Base-by-base conservation (phyloP, 2,888 invertebrate species). In the Drosophila subquinaria region DNA sequence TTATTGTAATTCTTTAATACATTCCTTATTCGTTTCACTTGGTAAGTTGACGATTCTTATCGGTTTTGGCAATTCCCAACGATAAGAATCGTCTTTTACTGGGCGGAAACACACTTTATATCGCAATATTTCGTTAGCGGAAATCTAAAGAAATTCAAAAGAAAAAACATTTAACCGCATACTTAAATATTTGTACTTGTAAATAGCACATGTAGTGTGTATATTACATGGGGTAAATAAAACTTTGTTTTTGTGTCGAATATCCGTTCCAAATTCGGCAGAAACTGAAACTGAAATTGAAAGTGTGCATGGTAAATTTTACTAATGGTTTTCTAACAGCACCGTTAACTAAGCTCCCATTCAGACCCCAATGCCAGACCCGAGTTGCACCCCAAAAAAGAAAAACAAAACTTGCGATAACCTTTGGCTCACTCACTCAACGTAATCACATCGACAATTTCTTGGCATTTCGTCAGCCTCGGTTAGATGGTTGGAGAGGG, bases 401-500 rank as follows among this genome's bases (percentile, higher is more conserved):
- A 5, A 30, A 23, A 38, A 20, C 0, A 42, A 10, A 40, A 50
- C 38, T 51, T 47, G 50, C 70, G 71, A 87, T 87, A 87, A 81
- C 81, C 84, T 78, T 80, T 82, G 78, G 65, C 82, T 30, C 57
- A 72, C 56, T 71, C 79, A 77, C 66, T 76, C 67, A 62, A 63
- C 59, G 77, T 82, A 88, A 83, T 88, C 88, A 81, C 72, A 83
- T 88, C 77, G 75, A 83, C 71, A 72, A 85, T 71, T 86, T 82
- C 78, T 80, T 72, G 68, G 63, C 68, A 78, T 84, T 88, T 83
- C 67, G 69, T 71, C 67, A 82, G 81, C 83, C 83, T 77, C 68
- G 69, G 35, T 38, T 43, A 23, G 52, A 35, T 10, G n/a, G n/a
- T n/a, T n/a, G n/a, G n/a, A n/a, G n/a, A 51, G 53, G 4, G 53